Evolutionary conservation across 2,797 vertebrate species (phyloP), one percentile per base, ranked within the genome.

Genomic region (Leptodactylus fallax): DNA sequence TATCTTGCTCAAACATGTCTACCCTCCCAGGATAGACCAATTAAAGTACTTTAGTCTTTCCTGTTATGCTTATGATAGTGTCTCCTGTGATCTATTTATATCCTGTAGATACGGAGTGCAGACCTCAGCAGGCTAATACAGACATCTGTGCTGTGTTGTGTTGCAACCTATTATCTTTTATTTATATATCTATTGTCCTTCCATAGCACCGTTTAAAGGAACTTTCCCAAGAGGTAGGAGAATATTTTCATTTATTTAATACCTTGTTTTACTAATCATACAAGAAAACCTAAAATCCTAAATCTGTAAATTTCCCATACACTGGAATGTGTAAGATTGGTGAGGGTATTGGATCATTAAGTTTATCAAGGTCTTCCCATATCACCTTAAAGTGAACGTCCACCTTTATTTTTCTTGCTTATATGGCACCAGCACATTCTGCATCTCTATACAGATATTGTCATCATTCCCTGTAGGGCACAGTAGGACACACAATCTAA

Each of bases 21-120:
- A 11, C 72, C 60, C 83, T 77, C 60, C 65, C 83, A 51, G 72
- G 56, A 77, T 51, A 58, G 45, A 61, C 56, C 36, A n/a, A 77
- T 77, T 25, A 65, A 63, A 65, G 45, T 16, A 21, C 71, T 85
- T 85, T 63, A 85, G 72, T 85, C 71, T 63, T 85, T 85, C 72
- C 83, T 85, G 83, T 85, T 85, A 49, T 74, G 74, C 49, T 77
- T 60, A 77, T 77, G 69, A 77, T 76, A 61, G 55, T 63, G 72
- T 77, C 71, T 53, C 74, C 74, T 85, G 71, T 25, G 27, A 21
- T 77, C 83, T 85, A 77, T 85, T 85, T 77, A 51, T 85, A 77
- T 77, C 69, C 72, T 72, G 72, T 21, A 85, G 83, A 85, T 85
- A 85, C 12, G 83, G 83, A 74, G 27, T 63, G 72, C 72, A 74